Percentiles rank a stretch among this genome's conserved stretches.
phyloP scores from a whole-genome alignment of 2,113 vertebrate genomes.

The Aspidoscelis tigris region DNA sequence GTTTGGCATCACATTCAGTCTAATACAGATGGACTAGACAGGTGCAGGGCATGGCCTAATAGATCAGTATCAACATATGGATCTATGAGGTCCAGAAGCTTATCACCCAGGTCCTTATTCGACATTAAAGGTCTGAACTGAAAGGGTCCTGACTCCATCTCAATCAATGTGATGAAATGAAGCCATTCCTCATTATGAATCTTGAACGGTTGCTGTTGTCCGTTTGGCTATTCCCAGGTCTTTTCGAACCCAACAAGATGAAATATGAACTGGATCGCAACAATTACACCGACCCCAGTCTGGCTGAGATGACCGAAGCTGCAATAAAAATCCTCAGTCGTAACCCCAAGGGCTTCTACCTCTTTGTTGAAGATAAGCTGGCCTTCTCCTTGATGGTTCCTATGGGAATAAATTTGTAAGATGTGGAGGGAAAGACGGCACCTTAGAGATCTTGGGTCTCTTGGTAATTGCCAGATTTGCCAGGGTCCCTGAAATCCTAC shows the following conservation, averaged over 20 bases:
- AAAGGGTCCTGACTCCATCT: no score
- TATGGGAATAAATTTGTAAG: fast-evolving
- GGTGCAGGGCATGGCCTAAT: no score
- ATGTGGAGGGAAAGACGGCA: neutral
- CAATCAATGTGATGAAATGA: no score
- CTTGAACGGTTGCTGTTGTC: neutral
- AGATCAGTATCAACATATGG: no score
- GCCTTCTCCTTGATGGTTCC: neutral
- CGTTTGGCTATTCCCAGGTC: slow-evolving; percentile 74
- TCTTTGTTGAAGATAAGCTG: slow-evolving; percentile 93
- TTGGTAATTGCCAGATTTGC: no score
- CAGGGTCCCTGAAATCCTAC: no score
- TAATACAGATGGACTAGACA: no score
- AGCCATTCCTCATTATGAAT: no score
- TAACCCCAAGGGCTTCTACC: slow-evolving; percentile 89
- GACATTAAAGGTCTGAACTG: no score
- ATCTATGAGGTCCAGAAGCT: no score
- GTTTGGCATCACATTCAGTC: no score
- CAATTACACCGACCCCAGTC: slow-evolving; percentile 79
- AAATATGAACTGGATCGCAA: slow-evolving; percentile 81
- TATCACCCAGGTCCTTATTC: no score
- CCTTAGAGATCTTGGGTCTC: neutral
- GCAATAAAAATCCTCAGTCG: slow-evolving; percentile 87
- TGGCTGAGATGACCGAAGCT: slow-evolving; percentile 88
- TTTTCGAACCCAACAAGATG: slow-evolving; percentile 91